A percentile compares a stretch with the other conserved stretches of the same genome.
Conservation (phyloP, 2,797 vertebrate genomes). For the Sarcoramphus papa region DNA sequence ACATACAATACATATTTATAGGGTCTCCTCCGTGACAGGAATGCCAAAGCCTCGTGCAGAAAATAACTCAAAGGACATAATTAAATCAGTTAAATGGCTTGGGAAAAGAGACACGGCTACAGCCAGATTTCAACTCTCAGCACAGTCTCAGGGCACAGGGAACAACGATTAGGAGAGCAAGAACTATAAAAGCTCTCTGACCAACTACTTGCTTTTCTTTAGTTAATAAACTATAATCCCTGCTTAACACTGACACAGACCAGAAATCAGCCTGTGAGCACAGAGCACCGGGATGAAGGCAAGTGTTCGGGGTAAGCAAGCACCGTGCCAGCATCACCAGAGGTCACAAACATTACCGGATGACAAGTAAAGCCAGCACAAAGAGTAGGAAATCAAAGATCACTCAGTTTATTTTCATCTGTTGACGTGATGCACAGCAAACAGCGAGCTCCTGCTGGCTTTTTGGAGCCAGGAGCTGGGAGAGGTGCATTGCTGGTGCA, state of each 20-base stretch:
- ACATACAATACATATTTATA: not conserved
- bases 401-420: not conserved
- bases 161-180: not conserved
- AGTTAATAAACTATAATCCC: not conserved
- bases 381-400: not conserved
- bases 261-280: not conserved
- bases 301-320: not conserved
- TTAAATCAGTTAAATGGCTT: conserved; percentile 32
- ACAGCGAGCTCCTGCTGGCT: not conserved
- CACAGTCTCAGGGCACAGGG: not conserved
- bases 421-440: not conserved
- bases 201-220: not conserved
- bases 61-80: conserved; percentile 20
- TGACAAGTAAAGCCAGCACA: not conserved
- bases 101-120: not conserved
- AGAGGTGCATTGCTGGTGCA: not conserved
- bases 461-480: not conserved
- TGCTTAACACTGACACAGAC: not conserved
- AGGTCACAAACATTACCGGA: not conserved
- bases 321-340: not conserved
- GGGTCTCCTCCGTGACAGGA: not conserved
- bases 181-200: not conserved
- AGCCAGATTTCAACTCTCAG: not conserved
- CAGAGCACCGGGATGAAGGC: not conserved
- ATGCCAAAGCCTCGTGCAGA: not conserved